These are phyloP conservation scores for Lates calcarifer DNA, from an alignment of 2,113 vertebrate species.

Conservation along the genomic window DNA sequence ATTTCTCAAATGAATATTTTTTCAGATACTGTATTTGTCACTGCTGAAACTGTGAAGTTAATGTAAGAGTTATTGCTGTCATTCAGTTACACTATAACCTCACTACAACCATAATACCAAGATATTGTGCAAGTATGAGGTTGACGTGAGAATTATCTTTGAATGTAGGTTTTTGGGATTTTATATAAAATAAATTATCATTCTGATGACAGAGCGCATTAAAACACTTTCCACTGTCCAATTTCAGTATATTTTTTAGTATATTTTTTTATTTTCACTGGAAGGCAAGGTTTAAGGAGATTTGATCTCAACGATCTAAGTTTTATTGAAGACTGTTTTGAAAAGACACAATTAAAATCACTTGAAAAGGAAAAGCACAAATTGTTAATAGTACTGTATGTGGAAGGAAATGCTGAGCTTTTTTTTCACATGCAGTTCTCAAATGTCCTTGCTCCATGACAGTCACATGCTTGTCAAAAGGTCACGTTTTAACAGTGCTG, in stretches of 20 bases:
- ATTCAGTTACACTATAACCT: background rate
- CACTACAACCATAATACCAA: background rate
- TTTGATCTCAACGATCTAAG: background rate
- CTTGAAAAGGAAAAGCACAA: background rate
- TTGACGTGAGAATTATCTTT: background rate
- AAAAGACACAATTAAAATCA: background rate
- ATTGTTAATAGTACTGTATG: background rate
- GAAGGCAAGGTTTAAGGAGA: background rate
- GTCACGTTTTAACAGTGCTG: slow-evolving; percentile 20
- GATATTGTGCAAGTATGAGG: background rate
- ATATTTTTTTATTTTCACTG: background rate
- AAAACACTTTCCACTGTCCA: too few species aligned
- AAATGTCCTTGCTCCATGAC: background rate
- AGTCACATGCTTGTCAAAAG: slow-evolving; percentile 51
- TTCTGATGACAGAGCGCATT: too few species aligned
- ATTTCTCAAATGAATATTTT: background rate
- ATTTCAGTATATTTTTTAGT: background rate
- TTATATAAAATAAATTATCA: too few species aligned
- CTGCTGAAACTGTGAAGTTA: too few species aligned
- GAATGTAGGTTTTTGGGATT: background rate
- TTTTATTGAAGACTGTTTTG: background rate
- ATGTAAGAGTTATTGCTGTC: background rate
- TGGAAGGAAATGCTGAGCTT: background rate
- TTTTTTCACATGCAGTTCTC: background rate
- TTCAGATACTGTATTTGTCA: background rate